Evolutionary conservation across 2,888 invertebrate species (phyloP), one percentile per base, ranked within the genome.

Genomic region (Mamestra brassicae): DNA sequence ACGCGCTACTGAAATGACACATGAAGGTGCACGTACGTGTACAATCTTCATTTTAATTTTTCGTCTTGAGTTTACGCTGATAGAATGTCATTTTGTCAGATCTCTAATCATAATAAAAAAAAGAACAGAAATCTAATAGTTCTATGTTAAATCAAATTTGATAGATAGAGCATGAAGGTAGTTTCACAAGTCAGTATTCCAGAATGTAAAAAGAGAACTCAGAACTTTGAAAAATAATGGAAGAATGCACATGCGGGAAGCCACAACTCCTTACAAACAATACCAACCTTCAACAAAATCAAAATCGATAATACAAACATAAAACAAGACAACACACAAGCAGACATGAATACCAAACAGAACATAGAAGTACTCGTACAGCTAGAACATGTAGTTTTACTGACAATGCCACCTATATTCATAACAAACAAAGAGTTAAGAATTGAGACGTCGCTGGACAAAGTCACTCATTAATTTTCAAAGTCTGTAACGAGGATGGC

Each of bases 381-480:
- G 81, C 76, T 80, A 85, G 83, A 85, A 84, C 83, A 79, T 83
- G 71, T 84, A 88, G 86, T 84, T 80, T 71, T 76, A 70, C 74
- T 83, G 78, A 90, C 90, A 92, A 89, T 84, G 76, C 70, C 52
- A 80, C 80, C 74, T 84, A 87, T 89, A 89, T 90, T 87, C 89
- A 92, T 88, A 90, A 91, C 87, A 89, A 89, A 91, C 90, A 90
- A 90, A 85, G 85, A 79, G 81, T 75, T 69, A 78, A 86, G 90
- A 87, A 94, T 93, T 93, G 92, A 94, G 93, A 92, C 88, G 91
- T 93, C 81, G 58, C 88, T 88, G 91, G 92, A 94, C 92, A 91
- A 92, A 87, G 93, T 95, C 87, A 81, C 85, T 87, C 94, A 94
- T 95, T 95, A 95, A 95, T 95, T 95, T 94, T 94, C 94, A 93